Base-by-base conservation (phyloP, 2,888 invertebrate genomes). In the Patella pellucida region DNA sequence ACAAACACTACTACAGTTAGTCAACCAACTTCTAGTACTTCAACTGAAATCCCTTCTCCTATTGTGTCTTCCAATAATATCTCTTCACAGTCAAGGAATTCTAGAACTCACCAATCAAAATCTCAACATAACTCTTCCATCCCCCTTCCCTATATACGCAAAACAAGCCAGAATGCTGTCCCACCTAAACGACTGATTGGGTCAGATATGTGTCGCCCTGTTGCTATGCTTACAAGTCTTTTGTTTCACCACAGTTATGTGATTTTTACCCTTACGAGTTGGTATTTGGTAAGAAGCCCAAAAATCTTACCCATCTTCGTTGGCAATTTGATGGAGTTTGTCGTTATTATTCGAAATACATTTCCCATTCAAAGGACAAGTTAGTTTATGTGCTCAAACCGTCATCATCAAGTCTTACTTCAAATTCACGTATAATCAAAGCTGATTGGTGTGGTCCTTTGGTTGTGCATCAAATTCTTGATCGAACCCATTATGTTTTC, bases 381-480 rank as follows among this genome's bases (percentile, higher is more conserved):
- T 23, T 62, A 16, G 15, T 54, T n/a, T 54, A 16, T 54, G 54
- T 54, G 5, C n/a, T 54, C 15, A 54, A 54, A 7, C 54, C 54
- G n/a, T 54, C 16, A 16, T 54, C 54, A 16, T 54, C 54, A 54
- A n/a, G 16, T 16, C n/a, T 54, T 16, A 54, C 54, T 15, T 15
- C 16, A 5, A 7, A 54, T 54, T 54, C 54, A 54, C 15, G 54
- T 16, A 54, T 16, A 54, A 54, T 54, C 54, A 54, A 54, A 54
- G 54, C 54, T 54, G 54, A 54, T 54, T 62, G 62, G 62, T 62
- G 62, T 62, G 62, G 62, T 23, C 62, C 62, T 62, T 62, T 62
- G 62, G 62, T 62, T 11, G 23, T 62, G 16, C 62, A 62, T 62
- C 62, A 62, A 23, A n/a, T 62, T 62, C 62, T 62, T 62, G 62